Evolutionary conservation across 1,140 invertebrate species (phyloP).

Genomic region (Anastatus disparis): DNA sequence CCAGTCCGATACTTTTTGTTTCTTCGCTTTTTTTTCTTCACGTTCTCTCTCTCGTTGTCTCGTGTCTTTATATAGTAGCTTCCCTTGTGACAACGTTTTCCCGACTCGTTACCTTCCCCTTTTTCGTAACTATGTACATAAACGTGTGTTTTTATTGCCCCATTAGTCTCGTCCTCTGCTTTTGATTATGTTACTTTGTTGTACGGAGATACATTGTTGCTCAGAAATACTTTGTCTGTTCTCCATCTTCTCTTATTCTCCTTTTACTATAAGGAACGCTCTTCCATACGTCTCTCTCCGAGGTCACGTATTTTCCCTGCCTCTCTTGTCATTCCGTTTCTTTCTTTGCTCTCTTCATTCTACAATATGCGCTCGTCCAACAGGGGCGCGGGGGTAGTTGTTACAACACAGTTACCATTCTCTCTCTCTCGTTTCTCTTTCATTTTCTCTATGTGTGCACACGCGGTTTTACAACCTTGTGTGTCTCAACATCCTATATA

Average conservation of each 20-base stretch:
- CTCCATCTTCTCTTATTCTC: background rate
- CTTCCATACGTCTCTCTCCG: constrained; percentile 15
- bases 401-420: background rate
- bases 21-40: no score
- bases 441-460: constrained; percentile 11
- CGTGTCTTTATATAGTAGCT: no score
- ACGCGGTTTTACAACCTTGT: constrained; percentile 1
- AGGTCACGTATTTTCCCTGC: constrained; percentile 1
- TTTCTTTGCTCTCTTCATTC: background rate
- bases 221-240: constrained; percentile 21
- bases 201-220: constrained; percentile 28
- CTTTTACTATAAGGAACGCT: background rate
- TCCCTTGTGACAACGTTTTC: background rate
- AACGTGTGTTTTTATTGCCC: constrained; percentile 29
- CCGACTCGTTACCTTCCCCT: background rate
- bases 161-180: constrained; percentile 34
- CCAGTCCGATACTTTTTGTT: no score
- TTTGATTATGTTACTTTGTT: constrained; percentile 40
- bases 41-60: no score
- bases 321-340: background rate
- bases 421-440: no score
- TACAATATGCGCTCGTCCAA: constrained; percentile 7
- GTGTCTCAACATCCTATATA: background rate
- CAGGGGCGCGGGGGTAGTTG: constrained; percentile 27
- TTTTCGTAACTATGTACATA: background rate